These are phyloP conservation scores for Carollia perspicillata DNA, from an alignment of 2,113 vertebrate species.

Conservation along the genomic window DNA sequence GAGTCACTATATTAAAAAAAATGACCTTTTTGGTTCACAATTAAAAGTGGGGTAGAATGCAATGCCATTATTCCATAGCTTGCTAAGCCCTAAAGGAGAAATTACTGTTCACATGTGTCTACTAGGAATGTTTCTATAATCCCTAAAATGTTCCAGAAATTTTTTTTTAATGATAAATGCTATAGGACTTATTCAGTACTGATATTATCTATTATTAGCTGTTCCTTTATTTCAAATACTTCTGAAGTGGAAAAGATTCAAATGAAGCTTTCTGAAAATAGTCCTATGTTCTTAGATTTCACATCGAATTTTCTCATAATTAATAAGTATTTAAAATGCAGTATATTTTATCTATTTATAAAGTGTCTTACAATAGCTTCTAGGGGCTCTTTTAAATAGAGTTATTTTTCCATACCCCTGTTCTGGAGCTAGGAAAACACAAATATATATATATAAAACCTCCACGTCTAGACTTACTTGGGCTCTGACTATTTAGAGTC, in stretches of 20 bases:
- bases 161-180: slow-evolving; percentile 46
- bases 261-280: neutral
- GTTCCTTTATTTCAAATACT: slow-evolving; percentile 50
- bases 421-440: slow-evolving; percentile 32
- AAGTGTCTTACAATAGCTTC: slow-evolving; percentile 2
- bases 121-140: slow-evolving; percentile 61
- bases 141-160: slow-evolving; percentile 55
- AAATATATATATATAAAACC: neutral
- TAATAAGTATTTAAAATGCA: neutral
- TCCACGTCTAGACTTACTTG: slow-evolving; percentile 61
- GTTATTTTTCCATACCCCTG: slow-evolving; percentile 5
- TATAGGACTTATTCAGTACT: slow-evolving; percentile 57
- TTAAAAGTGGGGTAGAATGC: slow-evolving; percentile 70
- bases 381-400: neutral
- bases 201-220: slow-evolving; percentile 49
- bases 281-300: neutral
- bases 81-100: slow-evolving; percentile 55
- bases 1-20: slow-evolving; percentile 75
- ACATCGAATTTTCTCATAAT: neutral
- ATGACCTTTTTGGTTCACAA: slow-evolving; percentile 68
- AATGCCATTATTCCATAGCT: slow-evolving; percentile 70
- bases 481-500: slow-evolving; percentile 62
- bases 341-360: neutral
- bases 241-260: slow-evolving; percentile 12
- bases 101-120: slow-evolving; percentile 50